Conservation (phyloP, 2,888 invertebrate genomes). For the Trissolcus japonicus region DNA sequence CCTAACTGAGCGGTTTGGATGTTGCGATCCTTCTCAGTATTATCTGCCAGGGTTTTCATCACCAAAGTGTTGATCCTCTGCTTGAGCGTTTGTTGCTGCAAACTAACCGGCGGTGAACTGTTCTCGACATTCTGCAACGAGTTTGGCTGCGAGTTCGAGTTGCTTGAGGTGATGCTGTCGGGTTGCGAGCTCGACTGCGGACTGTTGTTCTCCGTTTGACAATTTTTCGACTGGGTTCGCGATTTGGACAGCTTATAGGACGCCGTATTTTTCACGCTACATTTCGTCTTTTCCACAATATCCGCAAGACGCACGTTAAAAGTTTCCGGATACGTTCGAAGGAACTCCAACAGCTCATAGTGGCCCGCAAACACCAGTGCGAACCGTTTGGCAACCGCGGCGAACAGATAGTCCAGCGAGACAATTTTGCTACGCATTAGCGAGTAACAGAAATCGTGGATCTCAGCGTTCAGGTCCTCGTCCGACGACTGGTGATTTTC, state of each 20-base stretch:
- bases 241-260: not conserved
- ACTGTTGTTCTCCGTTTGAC: conserved; percentile 17
- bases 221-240: not conserved
- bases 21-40: conserved; percentile 81
- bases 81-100: conserved; percentile 84
- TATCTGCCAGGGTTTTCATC: conserved; percentile 92
- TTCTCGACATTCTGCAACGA: conserved; percentile 64
- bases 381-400: conserved; percentile 15
- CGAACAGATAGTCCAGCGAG: conserved; percentile 15
- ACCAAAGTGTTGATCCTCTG: conserved; percentile 92
- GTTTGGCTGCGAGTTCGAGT: conserved; percentile 61
- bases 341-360: conserved; percentile 11
- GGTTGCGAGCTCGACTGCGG: conserved; percentile 51
- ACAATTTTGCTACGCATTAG: not conserved
- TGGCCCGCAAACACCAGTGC: conserved; percentile 5
- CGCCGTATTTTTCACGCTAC: not conserved
- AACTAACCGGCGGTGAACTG: conserved; percentile 68
- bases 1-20: conserved; percentile 76
- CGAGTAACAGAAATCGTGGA: conserved; percentile 11
- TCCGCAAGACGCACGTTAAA: conserved; percentile 4
- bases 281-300: not conserved
- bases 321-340: conserved; percentile 2
- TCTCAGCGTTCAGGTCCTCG: conserved; percentile 16
- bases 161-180: conserved; percentile 59
- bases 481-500: conserved; percentile 8